phyloP scores from a whole-genome alignment of 2,888 invertebrate genomes.

The Chloroclystis v-ata region DNA sequence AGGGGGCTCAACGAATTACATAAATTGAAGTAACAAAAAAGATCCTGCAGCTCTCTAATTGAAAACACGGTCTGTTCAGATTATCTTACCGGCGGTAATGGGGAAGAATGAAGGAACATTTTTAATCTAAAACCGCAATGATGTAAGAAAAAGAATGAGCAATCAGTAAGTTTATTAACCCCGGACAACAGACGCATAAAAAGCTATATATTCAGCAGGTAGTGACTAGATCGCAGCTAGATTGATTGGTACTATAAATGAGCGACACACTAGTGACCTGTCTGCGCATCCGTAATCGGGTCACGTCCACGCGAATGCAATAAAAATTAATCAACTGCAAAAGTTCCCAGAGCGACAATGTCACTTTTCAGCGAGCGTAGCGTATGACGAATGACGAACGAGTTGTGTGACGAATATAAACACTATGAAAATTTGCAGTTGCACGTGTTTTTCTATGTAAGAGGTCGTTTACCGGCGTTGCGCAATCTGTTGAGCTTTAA shows the following conservation, averaged over 20 bases:
- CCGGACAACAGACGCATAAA: conserved; percentile 71
- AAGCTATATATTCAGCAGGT: conserved; percentile 69
- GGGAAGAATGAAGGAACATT: conserved; percentile 55
- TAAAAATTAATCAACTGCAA: conserved; percentile 56
- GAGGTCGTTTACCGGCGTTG: conserved; percentile 34
- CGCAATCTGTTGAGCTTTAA: conserved; percentile 35
- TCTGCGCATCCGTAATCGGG: conserved; percentile 52
- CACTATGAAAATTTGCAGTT: conserved; percentile 28
- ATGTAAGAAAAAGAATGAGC: conserved; percentile 75
- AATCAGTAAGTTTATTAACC: conserved; percentile 75
- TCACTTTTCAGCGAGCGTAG: conserved; percentile 44
- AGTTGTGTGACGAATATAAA: conserved; percentile 40
- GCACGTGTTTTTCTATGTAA: conserved; percentile 24
- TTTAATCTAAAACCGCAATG: conserved; percentile 65
- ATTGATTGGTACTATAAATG: conserved; percentile 74
- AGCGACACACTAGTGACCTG: conserved; percentile 62
- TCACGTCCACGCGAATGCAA: conserved; percentile 57
- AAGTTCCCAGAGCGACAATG: conserved; percentile 37
- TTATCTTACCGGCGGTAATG: conserved; percentile 36
- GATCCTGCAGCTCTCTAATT: conserved; percentile 26
- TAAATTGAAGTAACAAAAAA: conserved; percentile 38
- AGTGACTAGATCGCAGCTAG: conserved; percentile 70
- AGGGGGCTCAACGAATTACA: conserved; percentile 34
- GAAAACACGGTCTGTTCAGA: conserved; percentile 13
- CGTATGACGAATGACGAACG: conserved; percentile 25